Base-by-base conservation (phyloP, 1,140 invertebrate genomes). In the Sitodiplosis mosellana region DNA sequence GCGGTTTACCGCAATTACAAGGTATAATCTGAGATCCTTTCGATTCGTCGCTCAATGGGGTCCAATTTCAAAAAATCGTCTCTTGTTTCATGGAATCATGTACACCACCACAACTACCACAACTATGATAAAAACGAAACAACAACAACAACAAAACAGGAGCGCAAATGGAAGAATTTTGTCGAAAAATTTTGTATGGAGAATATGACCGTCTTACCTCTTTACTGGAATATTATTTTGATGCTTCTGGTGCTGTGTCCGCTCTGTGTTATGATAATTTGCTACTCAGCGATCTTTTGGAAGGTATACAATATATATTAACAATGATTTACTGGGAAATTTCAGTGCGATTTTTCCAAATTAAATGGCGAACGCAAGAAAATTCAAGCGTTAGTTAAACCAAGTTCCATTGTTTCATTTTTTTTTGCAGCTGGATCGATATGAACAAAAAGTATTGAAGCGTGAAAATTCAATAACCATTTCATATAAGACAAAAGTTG, bases 151-250 rank as follows among this genome's bases (percentile, higher is more conserved):
- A 10, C 27, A 27, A 27, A 64, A 45, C 51, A 79, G 69, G 73
- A 77, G 58, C 67, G 82, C 1, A 64, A 74, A 52, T 84, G 81
- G 81, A 61, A 69, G 22, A 72, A 83, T 59, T 78, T 78, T 53
- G 56, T 75, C 1, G 78, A 84, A 63, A 73, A 63, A 10, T 83
- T 71, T 54, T 84, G 81, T 54, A 71, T 66, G 4, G 81, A 85
- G 64, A 71, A 83, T 45, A 55, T 66, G 0, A 54, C 67, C 6
- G 58, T 79, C 0, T 59, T 78, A 11, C 70, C 72, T 14, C 71
- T 77, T 18, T 86, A 83, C 54, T 85, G 81, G 81, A 74, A 82
- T 53, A 73, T 83, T 15, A 69, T 83, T 0, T 67, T 81, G 8
- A 69, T 73, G 2, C 63, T 81, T 4, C 56, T 83, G 15, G 79